Percentiles rank a stretch among this genome's conserved stretches.
phyloP scores from a whole-genome alignment of 2,113 vertebrate species.

The Daphoenositta chrysoptera region DNA sequence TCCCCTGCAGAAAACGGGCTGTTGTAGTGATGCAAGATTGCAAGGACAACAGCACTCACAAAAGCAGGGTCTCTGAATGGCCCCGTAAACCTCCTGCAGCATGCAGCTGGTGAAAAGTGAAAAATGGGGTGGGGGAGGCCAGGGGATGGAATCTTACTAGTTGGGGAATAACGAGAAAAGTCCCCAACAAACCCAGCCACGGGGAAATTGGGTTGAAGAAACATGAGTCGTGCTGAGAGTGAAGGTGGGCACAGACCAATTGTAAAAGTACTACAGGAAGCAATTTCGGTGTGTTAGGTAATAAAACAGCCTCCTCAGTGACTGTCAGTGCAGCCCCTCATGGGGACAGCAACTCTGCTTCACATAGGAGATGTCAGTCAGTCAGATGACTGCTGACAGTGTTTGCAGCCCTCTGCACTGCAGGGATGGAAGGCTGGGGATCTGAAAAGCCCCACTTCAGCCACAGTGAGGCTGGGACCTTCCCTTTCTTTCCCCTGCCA shows the following conservation, averaged over 20 bases:
- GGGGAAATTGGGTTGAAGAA: not conserved
- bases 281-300: not conserved
- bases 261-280: not conserved
- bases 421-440: not conserved
- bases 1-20: not conserved
- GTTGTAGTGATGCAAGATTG: not conserved
- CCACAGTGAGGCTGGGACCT: not conserved
- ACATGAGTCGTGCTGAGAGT: rapidly evolving
- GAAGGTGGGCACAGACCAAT: not conserved
- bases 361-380: not conserved
- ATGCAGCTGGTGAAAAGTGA: not conserved
- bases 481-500: not conserved
- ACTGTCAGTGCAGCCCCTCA: rapidly evolving
- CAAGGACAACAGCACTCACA: not conserved
- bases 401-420: not conserved
- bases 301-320: not conserved
- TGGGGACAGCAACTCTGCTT: not conserved
- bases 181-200: not conserved
- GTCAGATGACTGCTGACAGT: rapidly evolving
- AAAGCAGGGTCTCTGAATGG: not conserved
- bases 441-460: not conserved
- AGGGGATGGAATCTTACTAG: not conserved
- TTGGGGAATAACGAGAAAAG: not conserved
- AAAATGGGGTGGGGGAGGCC: not conserved
- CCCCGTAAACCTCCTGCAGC: not conserved